A percentile compares a stretch with the other conserved stretches of the same genome.
These are phyloP conservation scores for Pentamera pediparva DNA, from an alignment of 53 echinoderm and acorn worm genomes.

Conservation along the genomic window DNA sequence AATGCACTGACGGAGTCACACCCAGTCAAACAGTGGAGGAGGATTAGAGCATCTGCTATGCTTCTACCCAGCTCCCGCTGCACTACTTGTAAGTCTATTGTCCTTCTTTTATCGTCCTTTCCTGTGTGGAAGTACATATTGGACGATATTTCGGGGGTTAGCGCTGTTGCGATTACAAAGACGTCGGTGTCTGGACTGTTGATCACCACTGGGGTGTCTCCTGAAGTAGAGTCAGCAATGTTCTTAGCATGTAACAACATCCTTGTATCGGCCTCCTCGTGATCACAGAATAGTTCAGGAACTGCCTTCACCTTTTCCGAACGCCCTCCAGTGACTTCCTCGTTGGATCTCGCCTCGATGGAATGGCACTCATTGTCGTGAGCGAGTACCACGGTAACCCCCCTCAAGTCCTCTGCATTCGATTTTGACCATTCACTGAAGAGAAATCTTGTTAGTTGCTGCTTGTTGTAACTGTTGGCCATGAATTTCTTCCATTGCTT, in stretches of 20 bases:
- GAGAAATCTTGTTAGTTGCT: conserved; percentile 40
- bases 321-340: background rate
- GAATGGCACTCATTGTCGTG: conserved; percentile 26
- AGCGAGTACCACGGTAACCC: background rate
- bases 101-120: conserved; percentile 33
- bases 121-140: conserved; percentile 56
- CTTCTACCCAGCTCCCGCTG: background rate
- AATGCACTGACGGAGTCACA: conserved; percentile 55
- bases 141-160: conserved; percentile 4
- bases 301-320: conserved; percentile 2
- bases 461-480: conserved; percentile 39
- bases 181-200: conserved; percentile 59
- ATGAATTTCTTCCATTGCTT: conserved; percentile 51
- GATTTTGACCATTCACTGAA: conserved; percentile 32
- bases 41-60: conserved; percentile 23
- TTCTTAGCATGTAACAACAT: conserved; percentile 51
- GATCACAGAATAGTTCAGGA: conserved; percentile 6
- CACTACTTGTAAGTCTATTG: conserved; percentile 30
- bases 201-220: conserved; percentile 28
- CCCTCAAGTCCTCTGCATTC: background rate
- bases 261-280: conserved; percentile 33
- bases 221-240: background rate
- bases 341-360: background rate
- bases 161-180: conserved; percentile 34
- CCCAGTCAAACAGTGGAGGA: conserved; percentile 49